Conservation (phyloP, 2,113 vertebrate species). For the Strix aluco region DNA sequence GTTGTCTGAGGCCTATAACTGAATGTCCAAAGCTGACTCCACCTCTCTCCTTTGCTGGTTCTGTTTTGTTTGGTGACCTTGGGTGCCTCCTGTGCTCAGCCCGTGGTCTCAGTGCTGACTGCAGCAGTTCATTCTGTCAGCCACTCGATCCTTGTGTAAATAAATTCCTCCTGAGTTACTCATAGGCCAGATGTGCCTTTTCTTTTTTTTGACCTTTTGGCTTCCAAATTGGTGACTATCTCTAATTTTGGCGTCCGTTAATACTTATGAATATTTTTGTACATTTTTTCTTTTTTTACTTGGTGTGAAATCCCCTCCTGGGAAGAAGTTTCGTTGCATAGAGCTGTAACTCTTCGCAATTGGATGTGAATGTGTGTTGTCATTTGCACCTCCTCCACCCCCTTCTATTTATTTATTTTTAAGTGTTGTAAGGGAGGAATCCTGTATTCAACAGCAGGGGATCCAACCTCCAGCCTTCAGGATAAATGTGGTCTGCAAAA, state of each 20-base stretch:
- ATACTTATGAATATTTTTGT: not conserved
- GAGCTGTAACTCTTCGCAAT: not conserved
- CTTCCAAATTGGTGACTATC: not conserved
- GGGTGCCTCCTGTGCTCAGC: not conserved
- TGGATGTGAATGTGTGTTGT: not conserved
- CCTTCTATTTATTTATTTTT: not conserved
- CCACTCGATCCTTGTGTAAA: conserved; percentile 27
- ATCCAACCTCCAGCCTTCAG: not conserved
- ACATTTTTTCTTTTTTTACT: not conserved
- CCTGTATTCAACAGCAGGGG: not conserved
- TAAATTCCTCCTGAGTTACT: conserved; percentile 51
- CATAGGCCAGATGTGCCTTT: conserved; percentile 50
- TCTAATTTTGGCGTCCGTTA: conserved; percentile 30
- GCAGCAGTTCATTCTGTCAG: conserved; percentile 25
- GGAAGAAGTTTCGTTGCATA: not conserved
- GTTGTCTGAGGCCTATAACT: not conserved
- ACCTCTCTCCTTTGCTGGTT: not conserved
- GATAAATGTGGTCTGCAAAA: not conserved
- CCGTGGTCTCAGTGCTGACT: not conserved
- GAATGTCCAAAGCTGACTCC: not conserved
- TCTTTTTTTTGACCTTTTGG: conserved; percentile 44
- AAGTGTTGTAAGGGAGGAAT: not conserved
- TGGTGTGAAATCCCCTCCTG: not conserved
- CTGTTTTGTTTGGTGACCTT: not conserved
- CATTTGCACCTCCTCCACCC: not conserved